Evolutionary conservation across 2,888 invertebrate genomes (phyloP), one percentile per base, ranked within the genome.

Genomic region (Epinotia brunnichana): DNA sequence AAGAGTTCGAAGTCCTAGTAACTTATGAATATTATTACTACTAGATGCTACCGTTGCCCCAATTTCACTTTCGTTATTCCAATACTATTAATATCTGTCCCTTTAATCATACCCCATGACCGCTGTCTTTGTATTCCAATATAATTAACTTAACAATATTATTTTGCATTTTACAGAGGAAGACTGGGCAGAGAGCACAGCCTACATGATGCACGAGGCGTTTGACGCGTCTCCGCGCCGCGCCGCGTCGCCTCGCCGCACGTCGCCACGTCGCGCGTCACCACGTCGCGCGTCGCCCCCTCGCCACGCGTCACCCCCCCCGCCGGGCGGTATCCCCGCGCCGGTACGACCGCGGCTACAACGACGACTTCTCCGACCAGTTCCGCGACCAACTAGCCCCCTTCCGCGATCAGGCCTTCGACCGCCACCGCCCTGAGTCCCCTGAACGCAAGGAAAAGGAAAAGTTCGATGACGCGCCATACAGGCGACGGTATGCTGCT

Each of bases 141-240:
- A 9, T 10, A 17, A 39, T 9, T 17, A 41, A 44, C 24, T 24
- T 2, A 41, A 59, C 21, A 19, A 24, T 21, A 10, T 48, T 21
- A 76, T 82, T 76, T 81, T 77, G 77, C 63, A 82, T 68, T 77
- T 95, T 95, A 10, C 94, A 96, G 96, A 96, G 89, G 96, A 96
- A 81, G 96, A 96, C 83, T 96, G 96, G 96, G 95, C 94, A 61
- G 94, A 94, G 75, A 95, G 95, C 77, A 94, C 94, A 19, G 94
- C 94, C 11, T 95, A 95, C 83, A 90, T 95, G 87, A 95, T 95
- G 94, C 94, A 94, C 79, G 94, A 94, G 76, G 92, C 94, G 0
- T 92, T 94, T 78, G 94, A 94, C 74, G 89, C 93, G 35, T 93
- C 92, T 0, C 90, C 89, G 1, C 87, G 91, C 15, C 87, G 90